Conservation (phyloP, 2,797 vertebrate genomes). For the Thunnus albacares region DNA sequence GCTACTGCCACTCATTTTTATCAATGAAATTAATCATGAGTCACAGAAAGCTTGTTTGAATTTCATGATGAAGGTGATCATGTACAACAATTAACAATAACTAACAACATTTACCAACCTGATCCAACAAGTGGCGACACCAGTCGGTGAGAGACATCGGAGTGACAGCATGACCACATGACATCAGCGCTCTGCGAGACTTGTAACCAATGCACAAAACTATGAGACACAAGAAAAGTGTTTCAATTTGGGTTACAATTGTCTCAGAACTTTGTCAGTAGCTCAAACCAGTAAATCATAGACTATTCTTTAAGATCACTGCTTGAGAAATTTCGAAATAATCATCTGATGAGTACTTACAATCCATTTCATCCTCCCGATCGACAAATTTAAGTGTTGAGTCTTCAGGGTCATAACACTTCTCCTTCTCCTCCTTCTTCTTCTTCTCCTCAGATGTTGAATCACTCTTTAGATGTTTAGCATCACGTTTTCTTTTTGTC, state of each 20-base stretch:
- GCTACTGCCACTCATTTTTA: too few species aligned
- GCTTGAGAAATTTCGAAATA: too few species aligned
- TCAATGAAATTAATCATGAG: too few species aligned
- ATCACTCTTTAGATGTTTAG: too few species aligned
- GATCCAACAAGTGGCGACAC: constrained; percentile 69
- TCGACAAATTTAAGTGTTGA: constrained; percentile 63
- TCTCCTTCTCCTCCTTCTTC: constrained; percentile 28
- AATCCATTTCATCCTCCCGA: constrained; percentile 62
- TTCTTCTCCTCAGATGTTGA: too few species aligned
- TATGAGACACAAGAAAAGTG: constrained; percentile 3
- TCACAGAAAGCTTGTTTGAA: not conserved
- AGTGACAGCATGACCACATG: constrained; percentile 80
- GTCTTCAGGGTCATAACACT: constrained; percentile 61
- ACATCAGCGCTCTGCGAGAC: constrained; percentile 73
- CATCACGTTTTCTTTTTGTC: too few species aligned
- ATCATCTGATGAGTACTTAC: constrained; percentile 39
- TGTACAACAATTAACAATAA: too few species aligned
- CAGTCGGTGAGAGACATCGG: constrained; percentile 77
- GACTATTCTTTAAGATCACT: too few species aligned
- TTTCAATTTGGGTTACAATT: too few species aligned
- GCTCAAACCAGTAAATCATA: too few species aligned
- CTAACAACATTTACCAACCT: constrained; percentile 49
- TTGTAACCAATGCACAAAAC: constrained; percentile 32
- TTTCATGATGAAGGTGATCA: not conserved
- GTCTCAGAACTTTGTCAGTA: too few species aligned